Percentiles rank a stretch among this genome's conserved stretches.
Evolutionary conservation across 1,140 invertebrate species (phyloP).

Genomic region (Cecropterus lyciades): DNA sequence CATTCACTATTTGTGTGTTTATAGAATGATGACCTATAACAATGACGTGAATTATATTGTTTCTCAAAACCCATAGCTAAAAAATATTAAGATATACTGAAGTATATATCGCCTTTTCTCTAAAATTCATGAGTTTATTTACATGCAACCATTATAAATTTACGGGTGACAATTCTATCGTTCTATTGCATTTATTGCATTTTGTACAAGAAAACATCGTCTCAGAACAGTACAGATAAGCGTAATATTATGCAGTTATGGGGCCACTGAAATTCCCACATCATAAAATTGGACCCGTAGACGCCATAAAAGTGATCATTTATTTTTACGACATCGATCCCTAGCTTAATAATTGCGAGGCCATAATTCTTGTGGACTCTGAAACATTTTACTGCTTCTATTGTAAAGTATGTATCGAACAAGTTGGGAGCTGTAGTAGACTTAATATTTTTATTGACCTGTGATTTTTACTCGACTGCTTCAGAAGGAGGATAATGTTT

Average conservation of each 20-base stretch:
- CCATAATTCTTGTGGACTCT: conserved; percentile 49
- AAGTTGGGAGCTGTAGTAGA: conserved; percentile 6
- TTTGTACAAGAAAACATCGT: conserved; percentile 30
- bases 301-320: conserved; percentile 68
- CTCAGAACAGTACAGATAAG: conserved; percentile 49
- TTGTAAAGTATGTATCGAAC: conserved; percentile 11
- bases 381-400: conserved; percentile 30
- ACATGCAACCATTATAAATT: conserved; percentile 19
- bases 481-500: too few species aligned
- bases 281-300: conserved; percentile 66
- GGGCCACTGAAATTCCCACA: conserved; percentile 70
- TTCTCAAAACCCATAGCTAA: too few species aligned
- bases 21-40: too few species aligned
- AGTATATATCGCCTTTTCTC: too few species aligned
- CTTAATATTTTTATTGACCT: neutral
- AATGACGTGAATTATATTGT: too few species aligned
- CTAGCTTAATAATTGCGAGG: conserved; percentile 66
- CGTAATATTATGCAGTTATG: conserved; percentile 58
- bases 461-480: too few species aligned
- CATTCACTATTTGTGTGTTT: too few species aligned
- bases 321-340: conserved; percentile 74
- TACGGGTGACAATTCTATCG: conserved; percentile 14
- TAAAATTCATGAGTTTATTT: conserved; percentile 14
- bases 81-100: too few species aligned
- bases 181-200: conserved; percentile 36